phyloP scores from a whole-genome alignment of 2,113 vertebrate genomes.

The Hassar affinis region DNA sequence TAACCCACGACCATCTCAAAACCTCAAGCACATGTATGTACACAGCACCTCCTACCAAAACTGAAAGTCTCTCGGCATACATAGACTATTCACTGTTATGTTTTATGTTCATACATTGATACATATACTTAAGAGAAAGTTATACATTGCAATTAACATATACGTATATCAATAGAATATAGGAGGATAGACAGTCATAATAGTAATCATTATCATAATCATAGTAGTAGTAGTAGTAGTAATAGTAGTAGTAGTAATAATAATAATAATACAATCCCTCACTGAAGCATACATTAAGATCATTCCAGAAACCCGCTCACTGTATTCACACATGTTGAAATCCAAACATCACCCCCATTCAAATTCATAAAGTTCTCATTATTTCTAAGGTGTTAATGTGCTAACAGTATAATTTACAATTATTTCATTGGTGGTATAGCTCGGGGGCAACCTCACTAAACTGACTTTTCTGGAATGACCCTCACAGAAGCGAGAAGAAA shows the following conservation, averaged over 20 bases:
- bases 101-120: conserved; percentile 77
- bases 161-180: conserved; percentile 80
- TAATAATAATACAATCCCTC: conserved; percentile 64
- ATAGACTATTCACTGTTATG: conserved; percentile 69
- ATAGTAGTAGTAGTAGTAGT: conserved; percentile 51
- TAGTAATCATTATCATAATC: conserved; percentile 71
- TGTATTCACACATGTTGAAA: conserved; percentile 4
- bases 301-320: conserved; percentile 65
- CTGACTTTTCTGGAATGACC: conserved; percentile 66
- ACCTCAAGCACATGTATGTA: conserved; percentile 35
- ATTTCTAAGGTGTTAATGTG: conserved; percentile 2
- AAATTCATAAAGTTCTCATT: neutral
- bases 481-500: conserved; percentile 64
- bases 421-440: neutral
- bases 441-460: conserved; percentile 6
- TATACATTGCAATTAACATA: conserved; percentile 80
- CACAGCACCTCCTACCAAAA: conserved; percentile 3
- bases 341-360: neutral
- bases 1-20: neutral
- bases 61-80: conserved; percentile 63
- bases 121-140: conserved; percentile 75
- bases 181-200: conserved; percentile 73
- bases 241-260: conserved; percentile 54
- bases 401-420: neutral
- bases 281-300: conserved; percentile 67